Base-by-base conservation (phyloP, 2,888 invertebrate genomes). In the Torymus auratus region DNA sequence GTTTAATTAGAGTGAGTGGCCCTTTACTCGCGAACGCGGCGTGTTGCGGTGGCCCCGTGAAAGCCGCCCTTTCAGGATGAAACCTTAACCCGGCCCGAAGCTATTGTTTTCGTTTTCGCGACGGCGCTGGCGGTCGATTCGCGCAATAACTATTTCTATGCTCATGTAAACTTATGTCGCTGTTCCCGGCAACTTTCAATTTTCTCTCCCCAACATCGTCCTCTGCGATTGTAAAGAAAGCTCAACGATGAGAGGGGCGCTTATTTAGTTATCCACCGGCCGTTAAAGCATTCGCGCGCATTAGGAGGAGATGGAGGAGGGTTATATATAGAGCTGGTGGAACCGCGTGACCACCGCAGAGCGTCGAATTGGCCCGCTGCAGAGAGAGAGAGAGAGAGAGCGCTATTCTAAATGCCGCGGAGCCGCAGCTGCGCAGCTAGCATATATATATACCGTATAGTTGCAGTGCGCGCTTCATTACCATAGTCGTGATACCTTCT, bases 401-500 rank as follows among this genome's bases (percentile, higher is more conserved):
- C 41, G 41, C 41, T 41, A 41, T 41, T 41, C 20, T 5, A 41
- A 13, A 62, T 61, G 52, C 52, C 15, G 12, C 11, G 17, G 11
- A 50, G 15, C 72, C 53, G 10, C 55, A 52, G 23, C 56, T 20
- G 20, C 41, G 41, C 41, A 41, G 41, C 41, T 41, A 41, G 41
- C 41, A 7, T 41, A 7, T 41, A 28, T 28, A 23, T 23, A 28
- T 28, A 28, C 5, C 5, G 7, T 41, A 41, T 41, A 41, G 41
- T 41, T 41, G 41, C 7, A 41, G 7, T 2, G 28, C 28, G 28
- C 41, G 41, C 73, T 80, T 75, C 56, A 70, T 75, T 75, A 80
- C 52, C 69, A 74, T 74, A 80, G 55, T 69, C 61, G 61, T 58
- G 53, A 61, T 64, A 68, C 58, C 72, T 73, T 79, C 73, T 79